These are phyloP conservation scores for Solenopsis fugax DNA, from an alignment of 1,140 invertebrate species.

Conservation along the genomic window DNA sequence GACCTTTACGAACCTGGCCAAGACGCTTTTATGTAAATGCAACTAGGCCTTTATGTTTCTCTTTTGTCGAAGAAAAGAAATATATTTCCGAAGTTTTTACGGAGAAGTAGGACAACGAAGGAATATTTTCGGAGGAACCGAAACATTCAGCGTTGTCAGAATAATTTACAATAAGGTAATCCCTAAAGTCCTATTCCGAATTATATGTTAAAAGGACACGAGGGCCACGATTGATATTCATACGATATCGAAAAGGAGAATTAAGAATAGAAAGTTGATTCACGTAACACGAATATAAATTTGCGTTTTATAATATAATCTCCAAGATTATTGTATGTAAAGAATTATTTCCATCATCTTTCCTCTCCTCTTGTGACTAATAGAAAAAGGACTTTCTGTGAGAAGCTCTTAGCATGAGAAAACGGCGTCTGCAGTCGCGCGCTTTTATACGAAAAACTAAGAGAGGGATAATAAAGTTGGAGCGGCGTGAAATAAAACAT, in stretches of 20 bases:
- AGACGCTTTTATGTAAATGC: slow-evolving; percentile 30
- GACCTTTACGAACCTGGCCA: neutral
- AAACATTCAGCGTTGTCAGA: neutral
- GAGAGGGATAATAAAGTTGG: slow-evolving; percentile 50
- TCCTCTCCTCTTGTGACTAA: slow-evolving; percentile 4
- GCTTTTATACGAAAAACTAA: slow-evolving; percentile 43
- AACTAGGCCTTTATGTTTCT: neutral
- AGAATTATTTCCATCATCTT: slow-evolving; percentile 3
- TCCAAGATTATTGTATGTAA: slow-evolving; percentile 14
- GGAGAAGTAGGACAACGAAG: neutral
- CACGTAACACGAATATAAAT: slow-evolving; percentile 7
- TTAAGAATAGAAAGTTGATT: neutral
- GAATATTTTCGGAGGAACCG: neutral
- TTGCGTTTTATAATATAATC: neutral
- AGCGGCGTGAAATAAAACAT: slow-evolving; percentile 43
- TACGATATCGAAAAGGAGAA: neutral
- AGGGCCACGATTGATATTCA: neutral
- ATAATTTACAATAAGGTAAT: slow-evolving; percentile 7
- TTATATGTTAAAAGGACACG: neutral
- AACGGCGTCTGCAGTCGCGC: slow-evolving; percentile 9
- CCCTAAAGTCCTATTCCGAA: neutral
- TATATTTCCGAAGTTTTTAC: neutral
- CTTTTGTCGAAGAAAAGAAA: neutral
- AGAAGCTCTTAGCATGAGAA: slow-evolving; percentile 9
- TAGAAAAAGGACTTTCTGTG: slow-evolving; percentile 18